Evolutionary conservation across 1,140 invertebrate genomes (phyloP).

Genomic region (Nomia melanderi): DNA sequence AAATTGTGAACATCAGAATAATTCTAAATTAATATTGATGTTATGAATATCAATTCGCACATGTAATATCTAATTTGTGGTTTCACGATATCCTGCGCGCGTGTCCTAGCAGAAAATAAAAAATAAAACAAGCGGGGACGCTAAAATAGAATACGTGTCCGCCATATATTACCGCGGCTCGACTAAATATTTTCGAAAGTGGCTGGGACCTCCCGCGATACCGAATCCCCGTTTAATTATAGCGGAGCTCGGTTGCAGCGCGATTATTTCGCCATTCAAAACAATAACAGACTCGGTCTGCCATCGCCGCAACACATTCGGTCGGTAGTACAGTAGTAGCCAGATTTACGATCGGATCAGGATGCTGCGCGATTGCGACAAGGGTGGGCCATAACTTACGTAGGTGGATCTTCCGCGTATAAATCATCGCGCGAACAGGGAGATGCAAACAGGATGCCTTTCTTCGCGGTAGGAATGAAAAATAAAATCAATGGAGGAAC

Average conservation of each 20-base stretch:
- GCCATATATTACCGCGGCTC: slow-evolving; percentile 3
- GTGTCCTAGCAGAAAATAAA: neutral
- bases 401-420: slow-evolving; percentile 49
- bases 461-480: slow-evolving; percentile 35
- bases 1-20: too few relatives aligned
- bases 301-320: slow-evolving; percentile 17
- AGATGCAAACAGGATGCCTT: slow-evolving; percentile 45
- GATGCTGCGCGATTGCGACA: slow-evolving; percentile 44
- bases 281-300: slow-evolving; percentile 50
- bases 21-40: too few relatives aligned
- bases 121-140: slow-evolving; percentile 3
- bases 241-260: neutral
- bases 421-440: slow-evolving; percentile 45
- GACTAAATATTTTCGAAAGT: slow-evolving; percentile 55
- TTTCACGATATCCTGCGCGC: neutral
- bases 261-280: slow-evolving; percentile 59
- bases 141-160: slow-evolving; percentile 38
- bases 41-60: too few relatives aligned
- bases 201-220: slow-evolving; percentile 16
- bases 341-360: slow-evolving; percentile 61
- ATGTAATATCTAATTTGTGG: too few relatives aligned
- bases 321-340: neutral
- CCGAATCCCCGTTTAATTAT: slow-evolving; percentile 56
- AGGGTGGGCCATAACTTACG: slow-evolving; percentile 52
- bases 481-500: slow-evolving; percentile 28